Base-by-base conservation (phyloP, 2,113 vertebrate species). In the Bettongia penicillata region DNA sequence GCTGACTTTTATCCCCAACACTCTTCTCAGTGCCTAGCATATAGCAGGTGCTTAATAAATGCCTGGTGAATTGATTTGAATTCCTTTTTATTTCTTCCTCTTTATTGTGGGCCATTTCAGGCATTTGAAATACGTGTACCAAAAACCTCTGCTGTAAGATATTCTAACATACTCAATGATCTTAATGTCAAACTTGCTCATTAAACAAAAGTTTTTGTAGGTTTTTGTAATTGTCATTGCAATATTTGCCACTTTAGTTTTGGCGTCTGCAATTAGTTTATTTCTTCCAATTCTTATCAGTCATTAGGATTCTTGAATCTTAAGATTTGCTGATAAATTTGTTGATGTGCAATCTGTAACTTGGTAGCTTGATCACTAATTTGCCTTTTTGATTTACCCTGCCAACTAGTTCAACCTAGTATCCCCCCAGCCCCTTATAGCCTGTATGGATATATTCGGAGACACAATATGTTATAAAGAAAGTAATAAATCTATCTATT, bases 81-180 rank as follows among this genome's bases (percentile, higher is more conserved):
- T 26, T 96, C 37, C 53, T 95, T 93, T 90, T 92, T 94, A 6
- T 57, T 90, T 91, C 92, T 97, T 95, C 52, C 47, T 19, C n/a
- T 90, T 7, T 94, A 52, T 77, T 43, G n/a, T 22, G 7, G 68
- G 8, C 68, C 7, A 93, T 94, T 96, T 97, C 48, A 93, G 51
- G 19, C 48, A 55, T 53, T 89, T 94, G 37, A 94, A 55, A 48
- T 94, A 11, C 49, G 61, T 37, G 19, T 43, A 23, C n/a, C 68
- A 84, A 84, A 84, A 84, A 43, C n/a, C 68, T 84, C 6, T 43
- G 68, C 68, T n/a, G 14, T 68, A 37, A 68, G 31, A 68, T 57
- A 31, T 57, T 57, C 55, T 57, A 28, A 9, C 25, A 61, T 61
- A 61, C 28, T 11, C 26, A 31, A 3, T 77, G 61, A 19, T 77